phyloP scores from a whole-genome alignment of 1,140 invertebrate species.

The Drosophila yakuba region DNA sequence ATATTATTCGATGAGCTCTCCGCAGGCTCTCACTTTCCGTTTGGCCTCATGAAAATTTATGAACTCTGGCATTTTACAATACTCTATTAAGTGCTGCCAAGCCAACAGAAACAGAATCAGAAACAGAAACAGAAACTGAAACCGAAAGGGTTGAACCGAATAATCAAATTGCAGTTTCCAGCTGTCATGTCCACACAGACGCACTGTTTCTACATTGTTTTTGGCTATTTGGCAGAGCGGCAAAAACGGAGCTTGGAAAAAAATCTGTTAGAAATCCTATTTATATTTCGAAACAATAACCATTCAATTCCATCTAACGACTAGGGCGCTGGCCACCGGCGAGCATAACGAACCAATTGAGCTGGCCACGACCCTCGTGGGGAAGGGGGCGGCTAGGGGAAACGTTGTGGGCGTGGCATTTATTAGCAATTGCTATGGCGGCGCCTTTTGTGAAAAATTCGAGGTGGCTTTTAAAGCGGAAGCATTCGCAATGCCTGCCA shows the following conservation, averaged over 20 bases:
- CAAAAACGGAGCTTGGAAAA: conserved; percentile 42
- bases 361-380: conserved; percentile 47
- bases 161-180: conserved; percentile 81
- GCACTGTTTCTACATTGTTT: conserved; percentile 10
- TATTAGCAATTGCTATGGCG: conserved; percentile 72
- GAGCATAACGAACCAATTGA: conserved; percentile 79
- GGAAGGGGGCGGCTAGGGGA: background rate
- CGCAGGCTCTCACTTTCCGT: background rate
- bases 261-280: conserved; percentile 79
- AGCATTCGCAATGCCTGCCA: conserved; percentile 59
- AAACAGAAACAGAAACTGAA: conserved; percentile 6
- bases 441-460: conserved; percentile 63
- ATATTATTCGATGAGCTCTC: background rate
- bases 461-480: conserved; percentile 70
- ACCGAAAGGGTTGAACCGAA: conserved; percentile 29
- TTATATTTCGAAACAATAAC: conserved; percentile 84
- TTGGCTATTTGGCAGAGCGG: conserved; percentile 15
- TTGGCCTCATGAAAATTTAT: conserved; percentile 45
- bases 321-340: conserved; percentile 48
- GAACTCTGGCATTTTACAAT: conserved; percentile 42
- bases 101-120: conserved; percentile 10
- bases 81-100: conserved; percentile 44
- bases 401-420: conserved; percentile 60
- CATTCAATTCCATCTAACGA: conserved; percentile 83
- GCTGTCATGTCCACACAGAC: conserved; percentile 53